Evolutionary conservation across 2,888 invertebrate species (phyloP).

Genomic region (Acanthopleura granulata): DNA sequence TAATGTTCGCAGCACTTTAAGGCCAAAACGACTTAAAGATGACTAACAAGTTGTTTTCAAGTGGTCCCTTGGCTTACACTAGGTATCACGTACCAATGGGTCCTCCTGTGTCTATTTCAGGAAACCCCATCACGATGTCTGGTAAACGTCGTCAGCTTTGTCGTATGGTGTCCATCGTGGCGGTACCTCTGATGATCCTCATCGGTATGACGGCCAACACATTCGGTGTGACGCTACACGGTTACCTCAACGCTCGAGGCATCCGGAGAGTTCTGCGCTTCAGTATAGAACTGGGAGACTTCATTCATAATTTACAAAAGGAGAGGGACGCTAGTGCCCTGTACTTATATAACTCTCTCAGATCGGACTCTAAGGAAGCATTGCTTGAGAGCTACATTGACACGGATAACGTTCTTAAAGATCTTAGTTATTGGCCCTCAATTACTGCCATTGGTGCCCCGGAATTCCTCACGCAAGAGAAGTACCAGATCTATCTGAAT

Average conservation of each 20-base stretch:
- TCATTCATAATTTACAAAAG: constrained; percentile 48
- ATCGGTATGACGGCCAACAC: constrained; percentile 53
- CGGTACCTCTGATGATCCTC: constrained; percentile 50
- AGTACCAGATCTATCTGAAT: constrained; percentile 47
- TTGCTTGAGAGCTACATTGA: constrained; percentile 49
- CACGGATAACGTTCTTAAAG: constrained; percentile 49
- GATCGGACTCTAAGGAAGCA: constrained; percentile 49
- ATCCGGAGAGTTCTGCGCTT: constrained; percentile 19
- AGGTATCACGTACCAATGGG: no score
- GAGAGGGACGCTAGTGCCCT: constrained; percentile 60
- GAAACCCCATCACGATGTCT: constrained; percentile 52
- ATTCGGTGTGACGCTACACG: constrained; percentile 31
- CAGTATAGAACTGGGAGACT: constrained; percentile 44
- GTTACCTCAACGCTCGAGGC: constrained; percentile 3
- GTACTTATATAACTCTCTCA: constrained; percentile 47
- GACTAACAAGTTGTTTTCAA: no score
- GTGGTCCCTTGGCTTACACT: no score
- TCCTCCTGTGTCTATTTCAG: constrained; percentile 29
- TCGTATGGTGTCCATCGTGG: constrained; percentile 52
- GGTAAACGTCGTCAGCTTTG: constrained; percentile 55
- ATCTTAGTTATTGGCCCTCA: constrained; percentile 49
- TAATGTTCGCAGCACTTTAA: no score
- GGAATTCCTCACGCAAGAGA: constrained; percentile 46
- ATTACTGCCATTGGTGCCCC: constrained; percentile 31
- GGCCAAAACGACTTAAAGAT: no score